Percentiles rank a stretch among this genome's conserved stretches.
Evolutionary conservation across 1,140 invertebrate genomes (phyloP).

Genomic region (Drosophila punjabiensis): DNA sequence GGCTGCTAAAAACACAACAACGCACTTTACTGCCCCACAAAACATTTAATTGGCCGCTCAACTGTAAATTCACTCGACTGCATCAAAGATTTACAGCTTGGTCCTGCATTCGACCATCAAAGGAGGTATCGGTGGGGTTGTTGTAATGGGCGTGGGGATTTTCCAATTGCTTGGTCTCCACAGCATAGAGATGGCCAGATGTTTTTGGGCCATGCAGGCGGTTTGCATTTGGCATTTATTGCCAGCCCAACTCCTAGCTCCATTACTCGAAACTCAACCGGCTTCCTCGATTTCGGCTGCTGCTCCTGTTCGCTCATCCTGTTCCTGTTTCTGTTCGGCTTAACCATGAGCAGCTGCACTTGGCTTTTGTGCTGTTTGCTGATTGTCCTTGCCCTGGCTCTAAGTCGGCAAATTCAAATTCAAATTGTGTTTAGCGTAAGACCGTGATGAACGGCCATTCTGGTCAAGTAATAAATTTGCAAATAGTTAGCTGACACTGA

Average conservation of each 20-base stretch:
- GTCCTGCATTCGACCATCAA: constrained; percentile 21
- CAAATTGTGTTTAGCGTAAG: constrained; percentile 46
- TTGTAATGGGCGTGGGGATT: constrained; percentile 28
- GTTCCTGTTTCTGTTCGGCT: constrained; percentile 41
- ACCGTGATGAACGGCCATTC: constrained; percentile 39
- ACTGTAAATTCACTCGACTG: constrained; percentile 65
- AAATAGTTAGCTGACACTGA: constrained; percentile 36
- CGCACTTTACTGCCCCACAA: constrained; percentile 54
- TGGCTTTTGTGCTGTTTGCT: constrained; percentile 46
- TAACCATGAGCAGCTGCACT: constrained; percentile 50
- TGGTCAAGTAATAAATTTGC: constrained; percentile 34
- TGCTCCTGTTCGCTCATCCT: not conserved
- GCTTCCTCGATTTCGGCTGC: constrained; percentile 14
- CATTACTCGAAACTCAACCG: not conserved
- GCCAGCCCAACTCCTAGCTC: constrained; percentile 7
- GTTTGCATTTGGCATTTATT: constrained; percentile 66
- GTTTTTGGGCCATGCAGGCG: constrained; percentile 41
- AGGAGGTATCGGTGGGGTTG: not conserved
- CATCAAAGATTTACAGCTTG: constrained; percentile 63
- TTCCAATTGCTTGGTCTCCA: constrained; percentile 52
- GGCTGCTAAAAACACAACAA: constrained; percentile 57
- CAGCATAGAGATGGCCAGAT: constrained; percentile 38
- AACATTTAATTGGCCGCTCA: constrained; percentile 65
- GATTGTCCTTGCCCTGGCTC: constrained; percentile 38
- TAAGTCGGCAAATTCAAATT: constrained; percentile 62